These are phyloP conservation scores for Diogma glabrata DNA, from an alignment of 2,888 invertebrate species.

Conservation along the genomic window DNA sequence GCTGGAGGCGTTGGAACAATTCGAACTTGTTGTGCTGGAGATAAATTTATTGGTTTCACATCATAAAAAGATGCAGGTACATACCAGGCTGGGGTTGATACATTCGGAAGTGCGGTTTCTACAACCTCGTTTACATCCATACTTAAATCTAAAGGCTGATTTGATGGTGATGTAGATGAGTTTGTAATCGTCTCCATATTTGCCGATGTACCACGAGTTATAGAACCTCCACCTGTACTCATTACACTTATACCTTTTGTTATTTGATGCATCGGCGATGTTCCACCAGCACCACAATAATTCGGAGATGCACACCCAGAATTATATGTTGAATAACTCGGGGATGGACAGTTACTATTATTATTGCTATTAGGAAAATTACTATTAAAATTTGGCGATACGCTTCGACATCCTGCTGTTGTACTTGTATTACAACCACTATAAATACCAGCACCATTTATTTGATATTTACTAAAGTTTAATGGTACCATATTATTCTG, in stretches of 20 bases:
- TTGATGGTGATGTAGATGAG: conserved; percentile 18
- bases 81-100: conserved; percentile 26
- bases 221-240: conserved; percentile 61
- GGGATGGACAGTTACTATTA: conserved; percentile 39
- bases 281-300: conserved; percentile 30
- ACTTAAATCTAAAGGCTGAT: conserved; percentile 34
- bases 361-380: conserved; percentile 21
- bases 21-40: conserved; percentile 34
- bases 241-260: conserved; percentile 59
- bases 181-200: conserved; percentile 28
- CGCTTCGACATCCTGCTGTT: conserved; percentile 18
- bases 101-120: conserved; percentile 6
- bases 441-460: conserved; percentile 8
- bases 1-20: conserved; percentile 36
- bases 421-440: conserved; percentile 11
- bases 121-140: conserved; percentile 31
- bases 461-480: conserved; percentile 15
- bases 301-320: conserved; percentile 32
- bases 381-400: conserved; percentile 19
- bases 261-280: conserved; percentile 53
- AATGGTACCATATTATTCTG: conserved; percentile 31
- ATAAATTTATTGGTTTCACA: conserved; percentile 34
- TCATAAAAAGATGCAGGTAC: conserved; percentile 31
- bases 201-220: conserved; percentile 58
- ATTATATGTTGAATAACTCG: conserved; percentile 37